Evolutionary conservation across 2,113 vertebrate species (phyloP), one percentile per base, ranked within the genome.

Genomic region (Leucoraja erinaceus): DNA sequence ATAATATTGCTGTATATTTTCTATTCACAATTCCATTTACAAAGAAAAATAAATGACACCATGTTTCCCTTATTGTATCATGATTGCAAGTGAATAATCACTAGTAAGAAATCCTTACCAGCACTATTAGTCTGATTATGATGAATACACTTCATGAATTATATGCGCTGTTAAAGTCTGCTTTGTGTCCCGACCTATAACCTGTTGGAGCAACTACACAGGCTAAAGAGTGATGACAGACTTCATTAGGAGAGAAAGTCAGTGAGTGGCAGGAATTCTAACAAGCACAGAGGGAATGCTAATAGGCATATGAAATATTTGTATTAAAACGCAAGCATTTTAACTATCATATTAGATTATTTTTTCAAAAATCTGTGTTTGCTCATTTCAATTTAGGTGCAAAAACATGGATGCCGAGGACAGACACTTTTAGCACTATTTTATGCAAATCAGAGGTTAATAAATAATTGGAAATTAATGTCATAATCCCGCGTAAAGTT

Each of bases 121-220:
- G 22, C 66, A 91, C 18, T 91, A 68, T 91, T 63, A 31, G 59
- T 91, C 68, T 54, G 38, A 18, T 72, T 47, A 72, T 91, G 33
- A 91, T 22, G 66, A 91, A 91, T 72, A 33, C 72, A 72, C 38
- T 91, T 74, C 18, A 72, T 70, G 90, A 70, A 72, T 47, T 91
- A 25, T 72, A 25, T 54, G 86, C 12, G 9, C 31, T 28, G 33
- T 72, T 28, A 16, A 11, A 25, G 90, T 47, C 18, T 28, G 33
- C 68, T 91, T 91, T 72, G 68, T 72, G 68, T 91, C 90, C 63
- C 72, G 33, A 91, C 66, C 90, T 91, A 5, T 88, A 74, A 91
- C 90, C 33, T 74, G 25, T 31, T 25, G 33, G 33, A 91, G 18
- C 20, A 91, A 68, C 12, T 22, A 20, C 66, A 54, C 70, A 74